Conservation (phyloP, 2,888 invertebrate species). For the Orchesella flavescens region DNA sequence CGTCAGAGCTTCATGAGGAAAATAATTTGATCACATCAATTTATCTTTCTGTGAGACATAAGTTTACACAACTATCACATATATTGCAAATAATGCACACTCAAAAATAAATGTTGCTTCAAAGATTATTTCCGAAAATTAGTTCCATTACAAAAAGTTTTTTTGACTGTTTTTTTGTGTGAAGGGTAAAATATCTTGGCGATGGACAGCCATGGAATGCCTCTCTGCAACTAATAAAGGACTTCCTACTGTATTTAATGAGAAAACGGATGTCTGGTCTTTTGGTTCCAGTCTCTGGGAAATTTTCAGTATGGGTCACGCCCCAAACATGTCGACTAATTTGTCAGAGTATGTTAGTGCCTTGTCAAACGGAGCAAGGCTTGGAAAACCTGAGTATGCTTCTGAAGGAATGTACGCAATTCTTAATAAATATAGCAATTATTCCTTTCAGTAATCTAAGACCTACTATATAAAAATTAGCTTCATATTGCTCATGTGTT, state of each 20-base stretch:
- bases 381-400: constrained; percentile 33
- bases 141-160: no score
- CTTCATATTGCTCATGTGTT: not conserved
- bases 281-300: constrained; percentile 25
- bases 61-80: no score
- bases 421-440: not conserved
- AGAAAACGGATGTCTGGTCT: constrained; percentile 40
- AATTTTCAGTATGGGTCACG: constrained; percentile 49
- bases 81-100: no score
- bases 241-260: constrained; percentile 27
- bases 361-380: constrained; percentile 24
- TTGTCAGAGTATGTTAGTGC: constrained; percentile 36
- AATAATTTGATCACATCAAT: constrained; percentile 24
- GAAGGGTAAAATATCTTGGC: constrained; percentile 46
- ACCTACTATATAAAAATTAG: not conserved
- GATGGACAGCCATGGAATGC: constrained; percentile 49
- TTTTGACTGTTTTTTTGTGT: not conserved
- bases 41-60: constrained; percentile 9
- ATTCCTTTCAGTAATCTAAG: not conserved
- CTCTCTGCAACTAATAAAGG: constrained; percentile 33
- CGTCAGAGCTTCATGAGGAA: constrained; percentile 36
- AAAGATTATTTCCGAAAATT: no score
- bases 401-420: constrained; percentile 39
- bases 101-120: no score
- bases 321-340: constrained; percentile 24